Percentiles rank a stretch among this genome's conserved stretches.
These are phyloP conservation scores for Lepilemur septentrionalis DNA, from an alignment of 2,797 vertebrate species.

Conservation along the genomic window DNA sequence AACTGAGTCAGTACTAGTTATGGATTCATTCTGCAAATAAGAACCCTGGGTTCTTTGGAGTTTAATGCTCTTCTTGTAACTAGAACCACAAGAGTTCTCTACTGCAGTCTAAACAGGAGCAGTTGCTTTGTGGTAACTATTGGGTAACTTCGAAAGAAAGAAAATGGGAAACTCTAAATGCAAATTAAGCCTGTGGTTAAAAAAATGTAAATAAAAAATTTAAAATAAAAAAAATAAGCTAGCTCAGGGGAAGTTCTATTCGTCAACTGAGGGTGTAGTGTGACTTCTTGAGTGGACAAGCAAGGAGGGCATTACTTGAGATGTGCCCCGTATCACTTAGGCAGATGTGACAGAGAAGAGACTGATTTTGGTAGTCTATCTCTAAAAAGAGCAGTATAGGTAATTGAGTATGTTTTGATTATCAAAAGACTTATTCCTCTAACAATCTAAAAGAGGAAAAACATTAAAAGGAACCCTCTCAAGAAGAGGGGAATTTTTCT, in stretches of 20 bases:
- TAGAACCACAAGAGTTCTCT: background rate
- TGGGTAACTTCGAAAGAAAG: constrained; percentile 53
- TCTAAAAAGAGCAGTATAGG: background rate
- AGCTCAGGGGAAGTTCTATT: constrained; percentile 4
- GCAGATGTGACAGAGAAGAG: background rate
- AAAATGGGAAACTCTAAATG: constrained; percentile 70
- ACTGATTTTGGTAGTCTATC: background rate
- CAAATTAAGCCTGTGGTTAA: constrained; percentile 52
- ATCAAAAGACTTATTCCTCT: constrained; percentile 2
- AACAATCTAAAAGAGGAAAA: background rate
- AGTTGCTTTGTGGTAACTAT: constrained; percentile 65
- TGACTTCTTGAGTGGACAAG: background rate
- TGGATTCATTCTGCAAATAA: background rate
- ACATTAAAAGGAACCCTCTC: background rate
- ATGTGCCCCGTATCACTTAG: background rate
- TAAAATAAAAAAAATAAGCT: background rate
- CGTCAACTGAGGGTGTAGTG: background rate
- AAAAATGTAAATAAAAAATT: background rate
- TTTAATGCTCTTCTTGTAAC: background rate
- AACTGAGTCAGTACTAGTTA: background rate
- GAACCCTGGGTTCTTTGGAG: background rate
- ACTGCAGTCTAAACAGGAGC: background rate
- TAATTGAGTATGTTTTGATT: background rate
- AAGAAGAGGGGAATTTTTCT: background rate
- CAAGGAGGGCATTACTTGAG: background rate